phyloP scores from a whole-genome alignment of 1,140 invertebrate species.

The Zaprionus tsacasi region DNA sequence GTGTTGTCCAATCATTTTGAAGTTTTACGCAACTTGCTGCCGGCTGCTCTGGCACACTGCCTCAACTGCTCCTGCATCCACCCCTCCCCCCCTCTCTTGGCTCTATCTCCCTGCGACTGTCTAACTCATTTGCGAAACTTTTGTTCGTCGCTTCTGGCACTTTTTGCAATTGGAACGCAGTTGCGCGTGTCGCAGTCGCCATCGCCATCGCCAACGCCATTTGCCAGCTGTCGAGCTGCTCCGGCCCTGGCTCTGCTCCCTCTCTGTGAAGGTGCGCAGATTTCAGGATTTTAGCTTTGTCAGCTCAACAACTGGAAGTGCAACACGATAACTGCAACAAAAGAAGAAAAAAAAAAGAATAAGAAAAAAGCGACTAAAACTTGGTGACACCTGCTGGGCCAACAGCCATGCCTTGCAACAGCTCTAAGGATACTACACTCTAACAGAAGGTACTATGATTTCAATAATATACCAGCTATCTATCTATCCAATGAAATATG shows the following conservation, averaged over 20 bases:
- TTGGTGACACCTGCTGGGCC: constrained; percentile 28
- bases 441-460: not conserved
- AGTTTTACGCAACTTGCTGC: constrained; percentile 33
- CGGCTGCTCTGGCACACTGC: not conserved
- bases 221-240: constrained; percentile 24
- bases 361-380: constrained; percentile 12
- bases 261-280: constrained; percentile 9
- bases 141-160: constrained; percentile 54
- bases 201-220: not conserved
- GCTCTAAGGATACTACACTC: not conserved
- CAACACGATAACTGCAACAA: constrained; percentile 51
- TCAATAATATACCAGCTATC: not conserved
- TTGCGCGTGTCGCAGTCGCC: constrained; percentile 37
- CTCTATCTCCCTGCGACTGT: constrained; percentile 32
- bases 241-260: not conserved
- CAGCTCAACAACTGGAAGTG: constrained; percentile 39
- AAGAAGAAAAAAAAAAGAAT: not conserved
- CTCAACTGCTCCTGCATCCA: constrained; percentile 11
- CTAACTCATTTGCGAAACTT: constrained; percentile 62
- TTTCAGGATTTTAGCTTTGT: constrained; percentile 44
- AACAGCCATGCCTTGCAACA: not conserved
- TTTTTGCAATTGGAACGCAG: constrained; percentile 60
- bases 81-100: not conserved
- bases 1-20: constrained; percentile 50
- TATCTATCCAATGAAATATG: too few relatives aligned